A percentile compares a stretch with the other conserved stretches of the same genome.
Evolutionary conservation across 2,797 vertebrate genomes (phyloP).

Genomic region (Neopelma chrysocephalum): DNA sequence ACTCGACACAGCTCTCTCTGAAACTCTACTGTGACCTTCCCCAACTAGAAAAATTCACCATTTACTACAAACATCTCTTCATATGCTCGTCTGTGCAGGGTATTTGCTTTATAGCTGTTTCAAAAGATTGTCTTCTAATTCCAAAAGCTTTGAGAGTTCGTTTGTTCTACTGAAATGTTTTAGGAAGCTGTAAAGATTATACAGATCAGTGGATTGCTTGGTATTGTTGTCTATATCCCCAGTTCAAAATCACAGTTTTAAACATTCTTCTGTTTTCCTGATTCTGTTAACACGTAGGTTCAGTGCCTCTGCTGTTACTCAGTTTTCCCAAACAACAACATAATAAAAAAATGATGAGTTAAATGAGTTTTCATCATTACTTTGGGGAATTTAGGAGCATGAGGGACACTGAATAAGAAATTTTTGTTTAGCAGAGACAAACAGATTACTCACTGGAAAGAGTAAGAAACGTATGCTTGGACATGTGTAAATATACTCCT

Average conservation of each 20-base stretch:
- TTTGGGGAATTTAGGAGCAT: not conserved
- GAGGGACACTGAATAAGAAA: not conserved
- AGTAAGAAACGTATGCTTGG: not conserved
- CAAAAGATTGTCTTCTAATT: not conserved
- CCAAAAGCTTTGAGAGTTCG: not conserved
- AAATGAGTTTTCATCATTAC: not conserved
- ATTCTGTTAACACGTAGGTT: not conserved
- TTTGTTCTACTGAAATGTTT: not conserved
- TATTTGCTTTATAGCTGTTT: not conserved
- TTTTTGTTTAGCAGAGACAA: not conserved
- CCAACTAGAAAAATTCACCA: not conserved
- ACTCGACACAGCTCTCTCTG: not conserved
- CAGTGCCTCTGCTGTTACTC: not conserved
- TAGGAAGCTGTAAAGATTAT: not conserved
- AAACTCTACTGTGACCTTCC: not conserved
- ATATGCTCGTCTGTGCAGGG: not conserved
- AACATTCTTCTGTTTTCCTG: not conserved
- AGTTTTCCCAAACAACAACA: not conserved
- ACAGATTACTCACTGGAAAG: constrained; percentile 35
- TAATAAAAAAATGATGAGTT: not conserved
- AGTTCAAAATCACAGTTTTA: not conserved
- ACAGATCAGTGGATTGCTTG: not conserved
- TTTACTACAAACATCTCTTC: not conserved
- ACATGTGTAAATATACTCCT: not conserved
- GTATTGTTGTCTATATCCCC: not conserved